These are phyloP conservation scores for Emmelina monodactyla DNA, from an alignment of 2,888 invertebrate species.

Conservation along the genomic window DNA sequence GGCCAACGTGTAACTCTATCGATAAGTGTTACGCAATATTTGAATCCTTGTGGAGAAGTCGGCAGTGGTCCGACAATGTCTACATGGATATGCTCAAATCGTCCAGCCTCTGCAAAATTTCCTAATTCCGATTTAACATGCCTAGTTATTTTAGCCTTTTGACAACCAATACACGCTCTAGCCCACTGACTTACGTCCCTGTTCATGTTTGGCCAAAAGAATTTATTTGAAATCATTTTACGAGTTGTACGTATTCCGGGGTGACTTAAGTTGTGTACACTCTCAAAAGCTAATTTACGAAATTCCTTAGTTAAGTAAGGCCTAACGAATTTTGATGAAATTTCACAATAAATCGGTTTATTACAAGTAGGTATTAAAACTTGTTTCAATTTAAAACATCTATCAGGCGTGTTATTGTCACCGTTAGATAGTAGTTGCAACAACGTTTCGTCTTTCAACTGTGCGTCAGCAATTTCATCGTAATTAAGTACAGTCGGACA, in stretches of 20 bases:
- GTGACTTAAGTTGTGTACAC: constrained; percentile 9
- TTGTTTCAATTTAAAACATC: constrained; percentile 2
- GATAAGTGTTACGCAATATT: too few species aligned
- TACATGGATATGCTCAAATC: too few species aligned
- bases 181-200: too few species aligned
- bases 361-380: neutral
- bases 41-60: too few species aligned
- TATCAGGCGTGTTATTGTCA: neutral
- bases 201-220: too few species aligned
- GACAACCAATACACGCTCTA: too few species aligned
- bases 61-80: too few species aligned
- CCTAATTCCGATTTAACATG: too few species aligned
- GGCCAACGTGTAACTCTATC: too few species aligned
- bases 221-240: constrained; percentile 5
- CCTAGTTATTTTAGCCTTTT: too few species aligned
- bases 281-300: constrained; percentile 5
- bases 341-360: constrained; percentile 6
- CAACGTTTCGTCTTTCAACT: neutral
- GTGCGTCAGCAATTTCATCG: neutral
- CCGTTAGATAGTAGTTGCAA: neutral
- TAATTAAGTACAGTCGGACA: neutral
- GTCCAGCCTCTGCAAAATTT: too few species aligned
- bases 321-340: neutral
- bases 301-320: constrained; percentile 7
- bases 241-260: constrained; percentile 7